Evolutionary conservation across 2,113 vertebrate genomes (phyloP).

Genomic region (Psilopogon haemacephalus): DNA sequence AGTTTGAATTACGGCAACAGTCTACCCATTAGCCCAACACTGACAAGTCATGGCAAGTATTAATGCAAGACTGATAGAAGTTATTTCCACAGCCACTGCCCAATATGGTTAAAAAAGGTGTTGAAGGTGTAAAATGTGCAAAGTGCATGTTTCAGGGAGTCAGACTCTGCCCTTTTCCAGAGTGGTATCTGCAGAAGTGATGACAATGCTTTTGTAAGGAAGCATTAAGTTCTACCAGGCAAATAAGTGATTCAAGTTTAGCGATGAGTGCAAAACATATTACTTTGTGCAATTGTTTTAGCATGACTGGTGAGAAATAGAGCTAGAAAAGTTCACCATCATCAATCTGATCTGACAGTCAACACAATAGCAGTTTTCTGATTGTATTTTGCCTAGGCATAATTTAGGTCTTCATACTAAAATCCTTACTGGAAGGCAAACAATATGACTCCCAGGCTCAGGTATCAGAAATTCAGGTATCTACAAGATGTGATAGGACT

Average conservation of each 20-base stretch:
- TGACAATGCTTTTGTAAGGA: background rate
- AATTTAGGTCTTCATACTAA: background rate
- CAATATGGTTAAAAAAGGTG: background rate
- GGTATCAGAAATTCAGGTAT: background rate
- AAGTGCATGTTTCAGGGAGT: background rate
- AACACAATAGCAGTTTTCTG: background rate
- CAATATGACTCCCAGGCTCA: fast-evolving
- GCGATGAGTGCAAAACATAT: background rate
- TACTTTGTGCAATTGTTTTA: background rate
- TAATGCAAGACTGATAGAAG: background rate
- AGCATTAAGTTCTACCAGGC: background rate
- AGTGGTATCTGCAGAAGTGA: background rate
- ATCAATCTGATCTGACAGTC: background rate
- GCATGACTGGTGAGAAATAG: background rate
- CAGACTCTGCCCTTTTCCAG: background rate
- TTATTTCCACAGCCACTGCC: background rate
- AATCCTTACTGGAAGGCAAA: background rate
- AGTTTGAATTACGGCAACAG: background rate
- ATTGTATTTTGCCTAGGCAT: constrained; percentile 6
- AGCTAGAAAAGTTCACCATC: background rate
- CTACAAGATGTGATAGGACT: background rate
- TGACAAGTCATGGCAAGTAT: background rate
- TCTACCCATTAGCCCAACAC: background rate
- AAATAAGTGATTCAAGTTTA: constrained; percentile 27
- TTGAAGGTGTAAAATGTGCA: background rate